Evolutionary conservation across 2,113 vertebrate species (phyloP), one percentile per base, ranked within the genome.

Genomic region (Ailuropoda melanoleuca): DNA sequence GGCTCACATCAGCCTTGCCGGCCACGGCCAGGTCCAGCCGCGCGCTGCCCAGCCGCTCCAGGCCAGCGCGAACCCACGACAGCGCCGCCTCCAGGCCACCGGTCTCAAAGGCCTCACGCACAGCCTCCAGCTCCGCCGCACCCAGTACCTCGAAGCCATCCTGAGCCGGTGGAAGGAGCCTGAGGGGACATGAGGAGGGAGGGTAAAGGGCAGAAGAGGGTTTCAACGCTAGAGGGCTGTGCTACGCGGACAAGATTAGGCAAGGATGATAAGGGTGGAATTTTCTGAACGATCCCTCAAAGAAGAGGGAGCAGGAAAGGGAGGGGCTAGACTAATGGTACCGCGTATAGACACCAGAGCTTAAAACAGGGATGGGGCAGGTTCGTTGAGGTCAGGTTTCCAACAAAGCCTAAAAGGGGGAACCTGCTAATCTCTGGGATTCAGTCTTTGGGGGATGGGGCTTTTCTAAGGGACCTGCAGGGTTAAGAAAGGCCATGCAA

Each of bases 31-130:
- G 60, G 53, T 98, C 97, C 75, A 99, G 92, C 3, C 96, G 96
- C 0, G 98, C 96, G 0, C 97, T 98, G 70, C 98, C 98, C 53
- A 98, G 97, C 7, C 97, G 95, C 66, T 98, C 98, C 56, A 99
- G 70, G 75, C 98, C 98, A 1, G 90, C 88, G 13, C 98, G 98
- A 46, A 99, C 97, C 94, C 98, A 98, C 0, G 97, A 98, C 93
- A 98, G 95, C 0, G 98, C 98, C 0, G 98, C 98, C 29, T 98
- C 98, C 62, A 98, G 90, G n/a, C 98, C 98, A 18, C 98, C 98
- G 0, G 97, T 97, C 88, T 98, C 98, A 2, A 98, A 98, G 34
- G 98, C 98, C 84, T 98, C 98, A 0, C 98, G 97, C 29, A 98
- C 97, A 13, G 98, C 98, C 1, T 98, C 98, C 60, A 98, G 82